These are phyloP conservation scores for Fragum sueziense DNA, from an alignment of 2,888 invertebrate species.

Conservation along the genomic window DNA sequence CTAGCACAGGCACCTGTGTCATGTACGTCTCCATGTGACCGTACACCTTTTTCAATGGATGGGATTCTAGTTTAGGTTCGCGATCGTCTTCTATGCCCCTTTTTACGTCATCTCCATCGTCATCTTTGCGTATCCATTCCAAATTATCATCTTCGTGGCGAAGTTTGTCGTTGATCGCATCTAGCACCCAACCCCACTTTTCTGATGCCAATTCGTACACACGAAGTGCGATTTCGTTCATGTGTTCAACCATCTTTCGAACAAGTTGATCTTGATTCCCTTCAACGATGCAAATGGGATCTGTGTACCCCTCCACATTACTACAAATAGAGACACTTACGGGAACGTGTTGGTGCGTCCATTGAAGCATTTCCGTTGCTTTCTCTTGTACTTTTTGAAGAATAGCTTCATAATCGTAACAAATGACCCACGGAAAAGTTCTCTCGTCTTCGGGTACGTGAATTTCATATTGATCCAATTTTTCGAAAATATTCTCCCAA, in stretches of 20 bases:
- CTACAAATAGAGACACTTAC: background rate
- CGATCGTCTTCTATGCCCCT: background rate
- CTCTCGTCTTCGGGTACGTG: conserved; percentile 11
- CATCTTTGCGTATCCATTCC: background rate
- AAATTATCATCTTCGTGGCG: background rate
- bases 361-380: background rate
- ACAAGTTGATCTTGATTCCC: too few relatives aligned
- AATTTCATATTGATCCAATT: conserved; percentile 29
- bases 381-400: background rate
- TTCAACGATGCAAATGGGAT: background rate
- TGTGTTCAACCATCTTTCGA: background rate
- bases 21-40: conserved; percentile 15
- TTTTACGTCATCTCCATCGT: background rate
- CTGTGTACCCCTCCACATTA: background rate
- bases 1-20: conserved; percentile 17
- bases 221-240: conserved; percentile 5
- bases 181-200: conserved; percentile 15
- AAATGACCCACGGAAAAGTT: background rate
- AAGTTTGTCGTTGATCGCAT: background rate
- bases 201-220: conserved; percentile 2
- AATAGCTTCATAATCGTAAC: background rate
- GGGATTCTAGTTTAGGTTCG: background rate
- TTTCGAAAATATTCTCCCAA: conserved; percentile 29
- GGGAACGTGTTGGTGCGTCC: background rate
- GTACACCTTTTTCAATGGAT: conserved; percentile 19